Evolutionary conservation across 2,113 vertebrate genomes (phyloP).

Genomic region (Thinocorus orbignyianus): DNA sequence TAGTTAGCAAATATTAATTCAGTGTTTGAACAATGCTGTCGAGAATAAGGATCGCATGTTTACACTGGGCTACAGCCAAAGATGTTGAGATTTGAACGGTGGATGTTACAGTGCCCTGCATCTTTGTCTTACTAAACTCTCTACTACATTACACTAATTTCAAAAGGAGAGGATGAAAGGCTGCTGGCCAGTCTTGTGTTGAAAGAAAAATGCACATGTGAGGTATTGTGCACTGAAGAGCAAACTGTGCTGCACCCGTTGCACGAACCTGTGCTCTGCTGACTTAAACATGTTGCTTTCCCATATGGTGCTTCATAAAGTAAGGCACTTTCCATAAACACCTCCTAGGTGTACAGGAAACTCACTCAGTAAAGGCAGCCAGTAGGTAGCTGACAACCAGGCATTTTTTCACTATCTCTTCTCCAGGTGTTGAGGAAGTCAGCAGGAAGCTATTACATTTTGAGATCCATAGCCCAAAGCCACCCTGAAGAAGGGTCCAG

Average conservation of each 20-base stretch:
- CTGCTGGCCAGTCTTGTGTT: not conserved
- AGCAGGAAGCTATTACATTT: not conserved
- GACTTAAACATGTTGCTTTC: not conserved
- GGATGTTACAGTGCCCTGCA: not conserved
- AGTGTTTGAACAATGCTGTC: not conserved
- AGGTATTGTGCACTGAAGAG: not conserved
- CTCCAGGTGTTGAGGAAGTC: not conserved
- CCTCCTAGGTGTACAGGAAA: not conserved
- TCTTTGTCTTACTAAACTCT: not conserved
- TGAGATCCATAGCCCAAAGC: not conserved
- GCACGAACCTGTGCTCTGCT: not conserved
- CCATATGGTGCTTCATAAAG: not conserved
- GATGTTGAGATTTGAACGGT: not conserved
- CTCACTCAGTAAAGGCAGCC: not conserved
- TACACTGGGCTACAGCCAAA: not conserved
- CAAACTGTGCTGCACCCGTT: not conserved
- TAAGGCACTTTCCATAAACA: not conserved
- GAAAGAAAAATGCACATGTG: not conserved
- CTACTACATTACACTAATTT: not conserved
- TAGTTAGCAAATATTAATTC: not conserved
- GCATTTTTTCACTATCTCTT: not conserved
- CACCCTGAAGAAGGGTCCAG: not conserved
- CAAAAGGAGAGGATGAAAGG: not conserved
- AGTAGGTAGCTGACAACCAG: not conserved
- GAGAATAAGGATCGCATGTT: not conserved